Percentiles rank a stretch among this genome's conserved stretches.
phyloP scores from a whole-genome alignment of 1,140 invertebrate genomes.

The Coptotermes formosanus region DNA sequence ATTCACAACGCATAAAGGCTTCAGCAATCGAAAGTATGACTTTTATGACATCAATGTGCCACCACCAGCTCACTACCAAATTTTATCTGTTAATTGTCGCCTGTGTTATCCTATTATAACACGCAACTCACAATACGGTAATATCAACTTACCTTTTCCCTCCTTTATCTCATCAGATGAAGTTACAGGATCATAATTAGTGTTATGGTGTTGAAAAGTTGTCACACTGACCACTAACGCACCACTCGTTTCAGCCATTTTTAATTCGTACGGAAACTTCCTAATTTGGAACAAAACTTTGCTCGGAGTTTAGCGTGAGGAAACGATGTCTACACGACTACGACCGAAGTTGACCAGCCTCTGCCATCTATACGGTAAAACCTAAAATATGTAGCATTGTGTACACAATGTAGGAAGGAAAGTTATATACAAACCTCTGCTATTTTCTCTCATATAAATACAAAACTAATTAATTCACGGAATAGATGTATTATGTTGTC shows the following conservation, averaged over 20 bases:
- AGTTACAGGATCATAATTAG: slow-evolving; percentile 32
- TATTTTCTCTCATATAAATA: no score
- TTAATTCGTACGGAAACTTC: slow-evolving; percentile 42
- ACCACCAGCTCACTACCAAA: not conserved
- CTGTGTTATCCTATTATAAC: not conserved
- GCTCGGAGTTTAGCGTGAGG: slow-evolving; percentile 20
- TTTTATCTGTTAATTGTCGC: not conserved
- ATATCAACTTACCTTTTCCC: slow-evolving; percentile 19
- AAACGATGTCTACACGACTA: not conserved
- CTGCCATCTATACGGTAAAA: not conserved
- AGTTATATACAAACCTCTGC: no score
- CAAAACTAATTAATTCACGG: no score
- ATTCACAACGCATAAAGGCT: not conserved
- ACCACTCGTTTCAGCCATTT: slow-evolving; percentile 45
- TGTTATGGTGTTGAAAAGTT: slow-evolving; percentile 39
- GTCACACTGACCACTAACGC: slow-evolving; percentile 41
- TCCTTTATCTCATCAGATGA: slow-evolving; percentile 19
- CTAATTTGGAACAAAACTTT: slow-evolving; percentile 40
- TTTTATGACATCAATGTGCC: slow-evolving; percentile 12
- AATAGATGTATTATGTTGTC: no score
- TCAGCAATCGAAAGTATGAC: not conserved
- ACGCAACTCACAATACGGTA: not conserved
- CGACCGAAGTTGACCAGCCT: not conserved
- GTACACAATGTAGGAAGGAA: no score
- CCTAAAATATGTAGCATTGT: no score